phyloP scores from a whole-genome alignment of 1,140 invertebrate species.

The Colletes gigas region DNA sequence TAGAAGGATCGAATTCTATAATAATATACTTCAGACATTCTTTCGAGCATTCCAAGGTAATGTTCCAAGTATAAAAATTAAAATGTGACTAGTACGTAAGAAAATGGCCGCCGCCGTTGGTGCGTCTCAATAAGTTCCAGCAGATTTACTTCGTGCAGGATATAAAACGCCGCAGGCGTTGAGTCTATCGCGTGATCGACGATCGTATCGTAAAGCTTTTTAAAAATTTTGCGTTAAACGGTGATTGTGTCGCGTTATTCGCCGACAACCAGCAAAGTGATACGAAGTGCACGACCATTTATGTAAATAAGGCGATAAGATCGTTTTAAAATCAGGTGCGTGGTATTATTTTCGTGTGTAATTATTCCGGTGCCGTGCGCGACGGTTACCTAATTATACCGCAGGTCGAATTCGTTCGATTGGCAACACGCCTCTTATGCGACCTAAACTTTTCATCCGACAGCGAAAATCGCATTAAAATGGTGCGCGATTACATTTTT shows the following conservation, averaged over 20 bases:
- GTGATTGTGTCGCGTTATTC: constrained; percentile 33
- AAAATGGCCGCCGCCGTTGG: too few species aligned
- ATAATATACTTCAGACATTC: too few species aligned
- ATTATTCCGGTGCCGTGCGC: constrained; percentile 29
- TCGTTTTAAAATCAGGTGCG: constrained; percentile 31
- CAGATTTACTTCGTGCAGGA: neutral
- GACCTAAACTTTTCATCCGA: constrained; percentile 4
- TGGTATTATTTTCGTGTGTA: constrained; percentile 17
- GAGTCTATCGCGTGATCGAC: constrained; percentile 14
- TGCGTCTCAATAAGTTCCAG: neutral
- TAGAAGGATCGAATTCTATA: too few species aligned
- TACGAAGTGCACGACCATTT: constrained; percentile 34
- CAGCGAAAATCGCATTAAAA: constrained; percentile 42
- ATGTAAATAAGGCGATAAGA: constrained; percentile 45
- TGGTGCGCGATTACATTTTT: constrained; percentile 27
- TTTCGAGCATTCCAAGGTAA: too few species aligned
- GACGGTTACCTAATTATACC: constrained; percentile 48
- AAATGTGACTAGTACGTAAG: too few species aligned
- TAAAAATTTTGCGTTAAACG: constrained; percentile 38
- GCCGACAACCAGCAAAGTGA: constrained; percentile 32
- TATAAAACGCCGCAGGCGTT: neutral
- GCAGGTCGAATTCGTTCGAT: neutral
- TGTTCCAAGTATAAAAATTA: too few species aligned
- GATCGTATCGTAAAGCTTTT: constrained; percentile 28
- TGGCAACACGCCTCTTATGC: neutral